Evolutionary conservation across 2,113 vertebrate species (phyloP).

Genomic region (Cnemophilus loriae): DNA sequence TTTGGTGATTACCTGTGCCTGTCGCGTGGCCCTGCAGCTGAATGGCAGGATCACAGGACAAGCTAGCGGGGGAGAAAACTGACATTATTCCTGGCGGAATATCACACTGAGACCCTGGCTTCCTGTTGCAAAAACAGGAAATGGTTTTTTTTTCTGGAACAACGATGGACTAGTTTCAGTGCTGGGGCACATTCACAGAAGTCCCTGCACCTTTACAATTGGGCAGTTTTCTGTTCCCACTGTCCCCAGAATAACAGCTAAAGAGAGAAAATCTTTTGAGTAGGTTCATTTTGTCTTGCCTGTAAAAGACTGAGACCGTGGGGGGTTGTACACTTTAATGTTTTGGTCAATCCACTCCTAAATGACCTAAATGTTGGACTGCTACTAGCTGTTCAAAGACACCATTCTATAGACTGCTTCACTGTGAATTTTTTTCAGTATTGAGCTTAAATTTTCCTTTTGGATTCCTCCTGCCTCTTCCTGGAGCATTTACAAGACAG

Average conservation of each 20-base stretch:
- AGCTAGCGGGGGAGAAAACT: not conserved
- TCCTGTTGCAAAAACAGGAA: not conserved
- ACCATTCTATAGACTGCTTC: not conserved
- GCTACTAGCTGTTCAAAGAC: not conserved
- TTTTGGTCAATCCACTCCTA: not conserved
- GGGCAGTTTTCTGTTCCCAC: not conserved
- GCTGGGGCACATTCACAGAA: not conserved
- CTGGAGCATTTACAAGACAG: not conserved
- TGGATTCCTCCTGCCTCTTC: not conserved
- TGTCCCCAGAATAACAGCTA: not conserved
- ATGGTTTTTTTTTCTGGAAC: not conserved
- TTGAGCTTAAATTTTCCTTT: not conserved
- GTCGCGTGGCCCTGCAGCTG: rapidly evolving
- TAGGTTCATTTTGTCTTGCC: not conserved
- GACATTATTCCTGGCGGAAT: not conserved
- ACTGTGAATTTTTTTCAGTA: not conserved
- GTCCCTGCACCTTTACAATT: not conserved
- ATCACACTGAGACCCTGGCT: not conserved
- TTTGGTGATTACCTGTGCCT: not conserved
- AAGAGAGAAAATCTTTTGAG: not conserved
- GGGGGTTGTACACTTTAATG: not conserved
- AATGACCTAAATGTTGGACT: not conserved
- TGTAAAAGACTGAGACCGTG: rapidly evolving
- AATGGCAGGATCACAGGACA: not conserved
- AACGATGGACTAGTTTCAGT: not conserved